Evolutionary conservation across 2,113 vertebrate species (phyloP), one percentile per base, ranked within the genome.

Genomic region (Lates calcarifer): DNA sequence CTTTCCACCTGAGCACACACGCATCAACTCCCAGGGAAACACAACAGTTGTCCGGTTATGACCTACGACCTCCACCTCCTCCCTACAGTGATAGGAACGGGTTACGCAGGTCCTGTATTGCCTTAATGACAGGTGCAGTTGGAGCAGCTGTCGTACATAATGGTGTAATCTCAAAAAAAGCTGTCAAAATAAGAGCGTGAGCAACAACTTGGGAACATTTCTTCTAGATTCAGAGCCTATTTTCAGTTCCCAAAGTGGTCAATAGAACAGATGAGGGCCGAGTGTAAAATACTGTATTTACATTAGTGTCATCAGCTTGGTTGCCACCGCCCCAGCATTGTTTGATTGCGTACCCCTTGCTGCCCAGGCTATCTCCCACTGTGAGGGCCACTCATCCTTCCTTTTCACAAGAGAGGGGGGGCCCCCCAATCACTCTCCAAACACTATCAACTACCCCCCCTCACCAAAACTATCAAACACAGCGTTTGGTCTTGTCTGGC

Each of bases 111-210:
- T 49, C 57, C 58, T 61, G 29, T n/a, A 45, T 7, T 41, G 49
- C 45, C 72, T 41, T 47, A 20, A 58, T 39, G 84, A 91, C 88
- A 86, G 86, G 79, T 92, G 85, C 67, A 41, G 60, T 45, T 39
- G 51, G 47, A 43, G 82, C 84, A 91, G 83, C 83, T 91, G 87
- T 65, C 28, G 41, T 31, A 4, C 29, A 47, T n/a, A n/a, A n/a
- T n/a, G 26, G 77, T 72, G 63, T n/a, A 60, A 86, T 75, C 22
- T 24, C 39, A 13, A 47, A 76, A 74, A 71, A 66, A 63, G 49
- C 74, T 67, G 47, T 51, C 24, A 41, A 74, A 82, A 76, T 31
- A 72, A 6, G 53, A 31, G 45, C 1, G 57, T 8, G 10, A 3
- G n/a, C 14, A 6, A 20, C 17, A 14, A 15, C 35, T 31, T 0